Percentiles rank a stretch among this genome's conserved stretches.
Conservation (phyloP, 2,113 vertebrate species). For the Merops nubicus region DNA sequence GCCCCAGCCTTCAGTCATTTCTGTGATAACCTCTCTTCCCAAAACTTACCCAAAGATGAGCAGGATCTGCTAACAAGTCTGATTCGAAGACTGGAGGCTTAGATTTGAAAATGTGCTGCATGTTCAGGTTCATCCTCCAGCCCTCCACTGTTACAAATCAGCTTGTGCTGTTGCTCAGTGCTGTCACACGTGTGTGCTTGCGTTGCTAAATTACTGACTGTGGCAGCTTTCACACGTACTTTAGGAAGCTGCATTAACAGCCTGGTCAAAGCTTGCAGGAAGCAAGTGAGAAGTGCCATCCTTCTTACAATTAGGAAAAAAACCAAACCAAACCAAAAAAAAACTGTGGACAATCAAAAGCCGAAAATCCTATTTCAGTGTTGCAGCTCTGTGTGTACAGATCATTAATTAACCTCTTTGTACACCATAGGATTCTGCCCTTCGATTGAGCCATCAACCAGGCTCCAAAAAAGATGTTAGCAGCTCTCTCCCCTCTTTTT, state of each 20-base stretch:
- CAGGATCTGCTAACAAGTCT: neutral
- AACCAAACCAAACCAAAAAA: neutral
- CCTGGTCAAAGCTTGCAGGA: neutral
- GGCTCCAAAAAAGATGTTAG: neutral
- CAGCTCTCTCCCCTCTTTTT: neutral
- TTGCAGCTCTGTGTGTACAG: neutral
- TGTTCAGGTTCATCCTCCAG: neutral
- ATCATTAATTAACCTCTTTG: neutral
- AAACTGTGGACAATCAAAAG: neutral
- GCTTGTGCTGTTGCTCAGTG: neutral
- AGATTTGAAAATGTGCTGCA: neutral
- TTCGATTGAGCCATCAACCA: neutral
- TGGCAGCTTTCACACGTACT: neutral
- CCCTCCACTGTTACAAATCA: neutral
- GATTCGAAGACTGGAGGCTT: neutral
- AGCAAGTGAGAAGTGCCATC: neutral
- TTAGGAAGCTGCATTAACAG: neutral
- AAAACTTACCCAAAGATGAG: neutral
- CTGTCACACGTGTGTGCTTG: rapidly evolving
- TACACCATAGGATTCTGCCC: neutral
- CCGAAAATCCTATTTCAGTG: constrained; percentile 13
- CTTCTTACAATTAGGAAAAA: neutral
- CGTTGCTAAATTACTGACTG: neutral
- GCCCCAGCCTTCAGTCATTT: neutral
- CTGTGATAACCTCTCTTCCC: neutral